Evolutionary conservation across 2,113 vertebrate species (phyloP).

Genomic region (Mormyrus iriodes): DNA sequence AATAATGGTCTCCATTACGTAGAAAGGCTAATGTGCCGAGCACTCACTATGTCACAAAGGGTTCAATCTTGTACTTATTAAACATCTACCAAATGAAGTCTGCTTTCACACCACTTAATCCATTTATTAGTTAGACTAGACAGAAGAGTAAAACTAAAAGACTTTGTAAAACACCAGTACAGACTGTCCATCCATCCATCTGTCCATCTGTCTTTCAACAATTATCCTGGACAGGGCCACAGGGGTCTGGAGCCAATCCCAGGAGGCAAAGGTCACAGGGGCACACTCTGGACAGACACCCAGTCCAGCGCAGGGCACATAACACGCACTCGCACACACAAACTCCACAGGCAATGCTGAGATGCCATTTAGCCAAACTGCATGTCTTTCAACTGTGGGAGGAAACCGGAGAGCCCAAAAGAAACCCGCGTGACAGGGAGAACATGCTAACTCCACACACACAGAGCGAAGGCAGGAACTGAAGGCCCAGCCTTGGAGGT

Average conservation of each 20-base stretch:
- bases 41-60: conserved; percentile 11
- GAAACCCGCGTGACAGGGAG: neutral
- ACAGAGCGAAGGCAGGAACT: neutral
- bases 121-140: conserved; percentile 19
- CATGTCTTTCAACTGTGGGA: neutral
- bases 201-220: neutral
- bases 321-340: neutral
- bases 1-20: neutral
- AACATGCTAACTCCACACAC: neutral
- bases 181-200: neutral
- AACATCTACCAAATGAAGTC: neutral
- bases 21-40: conserved; percentile 14
- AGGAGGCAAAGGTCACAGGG: neutral
- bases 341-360: neutral
- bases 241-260: neutral
- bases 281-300: neutral
- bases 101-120: conserved; percentile 7
- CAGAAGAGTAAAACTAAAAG: neutral
- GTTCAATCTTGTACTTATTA: neutral
- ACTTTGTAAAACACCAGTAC: neutral
- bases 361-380: neutral
- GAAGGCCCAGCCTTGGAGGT: neutral
- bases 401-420: neutral
- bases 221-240: neutral
- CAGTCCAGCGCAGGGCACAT: neutral